phyloP scores from a whole-genome alignment of 1,140 invertebrate genomes.

The Drosophila equinoxialis region DNA sequence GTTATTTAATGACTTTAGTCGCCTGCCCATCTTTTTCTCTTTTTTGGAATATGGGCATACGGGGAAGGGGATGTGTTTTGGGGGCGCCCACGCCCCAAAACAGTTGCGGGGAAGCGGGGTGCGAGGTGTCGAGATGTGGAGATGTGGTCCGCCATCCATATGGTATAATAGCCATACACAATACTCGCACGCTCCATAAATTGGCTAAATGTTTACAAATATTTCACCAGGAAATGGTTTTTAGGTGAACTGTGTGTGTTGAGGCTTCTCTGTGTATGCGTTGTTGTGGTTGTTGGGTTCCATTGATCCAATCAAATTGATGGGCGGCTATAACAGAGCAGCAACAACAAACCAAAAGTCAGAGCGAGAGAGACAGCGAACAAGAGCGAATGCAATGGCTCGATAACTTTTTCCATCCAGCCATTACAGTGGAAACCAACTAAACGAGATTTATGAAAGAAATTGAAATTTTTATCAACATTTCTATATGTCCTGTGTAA shows the following conservation, averaged over 20 bases:
- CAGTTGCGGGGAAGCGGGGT: no score
- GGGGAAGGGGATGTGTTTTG: constrained; percentile 14
- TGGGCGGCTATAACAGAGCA: constrained; percentile 65
- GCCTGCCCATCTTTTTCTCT: constrained; percentile 45
- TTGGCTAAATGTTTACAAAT: constrained; percentile 79
- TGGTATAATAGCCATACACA: constrained; percentile 46
- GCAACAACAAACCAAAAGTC: constrained; percentile 36
- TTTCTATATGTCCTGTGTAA: no score
- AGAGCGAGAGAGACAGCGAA: background rate
- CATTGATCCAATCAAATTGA: constrained; percentile 76
- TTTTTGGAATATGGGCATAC: background rate
- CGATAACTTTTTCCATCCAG: background rate
- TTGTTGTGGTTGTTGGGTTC: constrained; percentile 65
- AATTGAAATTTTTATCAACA: no score
- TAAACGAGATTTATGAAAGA: background rate
- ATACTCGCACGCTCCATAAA: constrained; percentile 70
- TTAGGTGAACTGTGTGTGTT: constrained; percentile 29
- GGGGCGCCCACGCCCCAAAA: constrained; percentile 46
- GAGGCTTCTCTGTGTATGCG: constrained; percentile 25
- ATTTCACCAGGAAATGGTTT: constrained; percentile 61
- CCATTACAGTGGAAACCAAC: background rate
- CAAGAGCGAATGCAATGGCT: constrained; percentile 5
- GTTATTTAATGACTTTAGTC: constrained; percentile 72
- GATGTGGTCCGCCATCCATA: constrained; percentile 30
- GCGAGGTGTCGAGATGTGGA: no score